phyloP scores from a whole-genome alignment of 2,797 vertebrate species.

The Acropternis orthonyx region DNA sequence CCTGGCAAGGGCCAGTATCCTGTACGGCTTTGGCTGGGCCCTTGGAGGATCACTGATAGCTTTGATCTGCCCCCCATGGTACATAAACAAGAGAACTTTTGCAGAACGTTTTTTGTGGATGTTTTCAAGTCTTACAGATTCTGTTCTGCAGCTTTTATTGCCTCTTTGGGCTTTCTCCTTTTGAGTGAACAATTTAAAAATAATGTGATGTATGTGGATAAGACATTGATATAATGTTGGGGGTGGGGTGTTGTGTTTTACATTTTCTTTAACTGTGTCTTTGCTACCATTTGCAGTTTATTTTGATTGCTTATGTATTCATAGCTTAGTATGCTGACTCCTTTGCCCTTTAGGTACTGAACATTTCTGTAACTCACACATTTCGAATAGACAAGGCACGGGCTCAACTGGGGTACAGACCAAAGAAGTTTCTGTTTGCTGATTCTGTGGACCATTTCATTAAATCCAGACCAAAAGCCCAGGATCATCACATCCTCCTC shows the following conservation, averaged over 20 bases:
- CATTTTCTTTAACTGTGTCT: background rate
- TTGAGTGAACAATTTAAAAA: background rate
- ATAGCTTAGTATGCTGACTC: background rate
- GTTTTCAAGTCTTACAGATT: background rate
- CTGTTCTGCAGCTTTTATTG: background rate
- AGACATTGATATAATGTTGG: background rate
- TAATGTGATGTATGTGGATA: background rate
- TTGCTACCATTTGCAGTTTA: background rate
- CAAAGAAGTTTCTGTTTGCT: conserved; percentile 81
- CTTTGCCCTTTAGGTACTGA: conserved; percentile 80
- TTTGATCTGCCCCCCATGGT: background rate
- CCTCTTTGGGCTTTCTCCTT: background rate
- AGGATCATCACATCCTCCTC: background rate
- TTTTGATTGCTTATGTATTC: background rate
- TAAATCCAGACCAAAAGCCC: conserved; percentile 25
- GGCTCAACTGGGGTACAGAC: conserved; percentile 86
- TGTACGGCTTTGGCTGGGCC: background rate
- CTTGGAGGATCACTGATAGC: background rate
- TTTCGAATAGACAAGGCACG: conserved; percentile 93
- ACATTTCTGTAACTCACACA: conserved; percentile 88
- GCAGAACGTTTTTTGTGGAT: background rate
- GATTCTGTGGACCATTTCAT: conserved; percentile 87
- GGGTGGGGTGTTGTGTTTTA: fast-evolving
- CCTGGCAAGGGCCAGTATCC: background rate
- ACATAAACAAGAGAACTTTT: background rate